These are phyloP conservation scores for Cyclina sinensis DNA, from an alignment of 1,140 invertebrate genomes.

Conservation along the genomic window DNA sequence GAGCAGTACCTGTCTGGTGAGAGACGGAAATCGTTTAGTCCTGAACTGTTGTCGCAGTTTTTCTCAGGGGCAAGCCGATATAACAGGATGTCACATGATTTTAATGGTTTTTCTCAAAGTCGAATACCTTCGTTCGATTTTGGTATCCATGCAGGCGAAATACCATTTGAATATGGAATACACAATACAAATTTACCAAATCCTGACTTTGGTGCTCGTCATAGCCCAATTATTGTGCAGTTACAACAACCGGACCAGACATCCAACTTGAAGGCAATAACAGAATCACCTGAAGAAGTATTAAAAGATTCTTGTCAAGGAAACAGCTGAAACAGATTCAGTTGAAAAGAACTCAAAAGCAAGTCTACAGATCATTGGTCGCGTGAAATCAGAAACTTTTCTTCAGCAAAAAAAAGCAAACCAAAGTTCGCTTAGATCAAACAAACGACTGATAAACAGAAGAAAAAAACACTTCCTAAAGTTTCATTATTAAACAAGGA, in stretches of 20 bases:
- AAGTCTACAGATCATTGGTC: neutral
- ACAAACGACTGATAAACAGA: neutral
- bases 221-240: neutral
- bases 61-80: neutral
- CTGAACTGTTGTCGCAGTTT: neutral
- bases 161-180: slow-evolving; percentile 1
- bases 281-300: neutral
- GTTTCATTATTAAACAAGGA: neutral
- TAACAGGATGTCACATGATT: neutral
- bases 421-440: neutral
- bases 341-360: neutral
- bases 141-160: neutral
- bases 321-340: neutral
- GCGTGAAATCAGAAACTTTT: neutral
- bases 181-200: neutral
- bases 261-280: neutral
- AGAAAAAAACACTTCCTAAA: neutral
- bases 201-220: neutral
- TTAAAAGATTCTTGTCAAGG: neutral
- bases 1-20: neutral
- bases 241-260: neutral
- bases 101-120: neutral
- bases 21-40: neutral
- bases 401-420: neutral
- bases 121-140: neutral